A percentile compares a stretch with the other conserved stretches of the same genome.
These are phyloP conservation scores for Kradibia gibbosae DNA, from an alignment of 1,140 invertebrate species.

Conservation along the genomic window DNA sequence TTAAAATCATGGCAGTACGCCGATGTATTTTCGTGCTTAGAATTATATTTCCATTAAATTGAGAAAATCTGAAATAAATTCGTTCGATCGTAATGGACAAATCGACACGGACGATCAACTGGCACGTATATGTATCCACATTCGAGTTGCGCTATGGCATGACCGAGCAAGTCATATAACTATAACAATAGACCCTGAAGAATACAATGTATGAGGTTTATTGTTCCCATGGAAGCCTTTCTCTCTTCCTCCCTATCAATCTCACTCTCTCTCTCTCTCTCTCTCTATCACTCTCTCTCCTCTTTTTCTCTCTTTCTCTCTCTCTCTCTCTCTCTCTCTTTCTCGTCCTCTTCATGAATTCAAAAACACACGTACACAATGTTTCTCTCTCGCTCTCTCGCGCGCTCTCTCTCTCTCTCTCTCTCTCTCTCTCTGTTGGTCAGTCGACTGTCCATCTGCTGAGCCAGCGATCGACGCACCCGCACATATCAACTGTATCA, in stretches of 20 bases:
- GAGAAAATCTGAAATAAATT: background rate
- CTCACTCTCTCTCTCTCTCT: slow-evolving; percentile 50
- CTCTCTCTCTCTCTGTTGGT: slow-evolving; percentile 50
- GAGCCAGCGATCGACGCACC: slow-evolving; percentile 56
- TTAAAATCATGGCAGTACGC: no score
- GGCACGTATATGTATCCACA: background rate
- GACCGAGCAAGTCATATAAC: slow-evolving; percentile 33
- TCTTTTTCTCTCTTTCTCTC: background rate
- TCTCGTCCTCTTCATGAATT: slow-evolving; percentile 50
- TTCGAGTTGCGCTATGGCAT: background rate
- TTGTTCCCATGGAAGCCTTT: slow-evolving; percentile 59
- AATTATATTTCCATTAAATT: background rate
- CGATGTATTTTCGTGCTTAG: background rate
- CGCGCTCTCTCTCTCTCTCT: no score
- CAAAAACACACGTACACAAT: no score
- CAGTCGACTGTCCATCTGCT: slow-evolving; percentile 63
- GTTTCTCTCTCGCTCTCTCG: no score
- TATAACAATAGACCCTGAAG: slow-evolving; percentile 61
- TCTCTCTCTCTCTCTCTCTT: slow-evolving; percentile 36
- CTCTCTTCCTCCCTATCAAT: slow-evolving; percentile 26
- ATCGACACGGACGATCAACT: background rate
- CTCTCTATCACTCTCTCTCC: no score
- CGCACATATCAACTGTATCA: slow-evolving; percentile 60
- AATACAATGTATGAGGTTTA: slow-evolving; percentile 63
- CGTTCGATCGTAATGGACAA: slow-evolving; percentile 8